Evolutionary conservation across 2,113 vertebrate species (phyloP).

Genomic region (Coturnix japonica): DNA sequence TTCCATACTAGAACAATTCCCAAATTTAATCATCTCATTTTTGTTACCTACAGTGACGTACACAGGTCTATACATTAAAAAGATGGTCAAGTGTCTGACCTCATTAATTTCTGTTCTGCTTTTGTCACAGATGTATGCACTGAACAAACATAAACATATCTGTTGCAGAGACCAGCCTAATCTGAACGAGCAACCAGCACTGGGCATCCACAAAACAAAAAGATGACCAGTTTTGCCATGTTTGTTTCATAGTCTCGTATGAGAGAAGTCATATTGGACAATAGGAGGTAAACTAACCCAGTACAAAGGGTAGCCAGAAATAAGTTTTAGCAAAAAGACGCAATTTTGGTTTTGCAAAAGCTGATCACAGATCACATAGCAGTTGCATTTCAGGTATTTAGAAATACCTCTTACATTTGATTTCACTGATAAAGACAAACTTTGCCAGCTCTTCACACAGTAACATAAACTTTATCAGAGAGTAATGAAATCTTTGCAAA

Average conservation of each 20-base stretch:
- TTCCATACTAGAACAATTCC: background rate
- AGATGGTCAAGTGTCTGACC: fast-evolving
- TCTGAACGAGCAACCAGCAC: background rate
- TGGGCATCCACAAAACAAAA: background rate
- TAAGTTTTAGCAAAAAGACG: background rate
- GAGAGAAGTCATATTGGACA: background rate
- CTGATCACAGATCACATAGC: background rate
- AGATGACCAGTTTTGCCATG: background rate
- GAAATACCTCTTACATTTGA: background rate
- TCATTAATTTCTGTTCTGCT: background rate
- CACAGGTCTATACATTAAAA: background rate
- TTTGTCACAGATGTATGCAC: background rate
- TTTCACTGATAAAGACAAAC: background rate
- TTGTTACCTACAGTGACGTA: background rate
- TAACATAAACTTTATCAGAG: background rate
- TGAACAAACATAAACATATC: background rate
- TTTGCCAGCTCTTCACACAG: background rate
- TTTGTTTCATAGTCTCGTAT: background rate
- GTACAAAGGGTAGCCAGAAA: background rate
- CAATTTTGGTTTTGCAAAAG: background rate
- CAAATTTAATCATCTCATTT: background rate
- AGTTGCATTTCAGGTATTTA: background rate
- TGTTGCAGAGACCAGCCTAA: background rate
- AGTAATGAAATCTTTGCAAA: background rate
- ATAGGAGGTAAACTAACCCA: background rate